A percentile compares a stretch with the other conserved stretches of the same genome.
Conservation (phyloP, 2,797 vertebrate species). For the Pipistrellus nathusii region DNA sequence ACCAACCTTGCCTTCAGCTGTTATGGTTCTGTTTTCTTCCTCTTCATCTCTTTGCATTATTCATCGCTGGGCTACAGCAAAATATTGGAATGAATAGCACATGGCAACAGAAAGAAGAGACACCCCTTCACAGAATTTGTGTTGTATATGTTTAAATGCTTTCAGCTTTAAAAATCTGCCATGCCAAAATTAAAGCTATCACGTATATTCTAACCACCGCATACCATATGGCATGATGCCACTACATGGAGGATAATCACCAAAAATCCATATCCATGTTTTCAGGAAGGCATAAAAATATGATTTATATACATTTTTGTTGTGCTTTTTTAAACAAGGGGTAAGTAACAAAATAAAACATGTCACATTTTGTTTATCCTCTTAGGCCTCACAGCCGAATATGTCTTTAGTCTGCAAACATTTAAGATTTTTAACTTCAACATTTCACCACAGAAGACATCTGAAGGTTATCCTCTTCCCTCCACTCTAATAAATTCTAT, state of each 20-base stretch:
- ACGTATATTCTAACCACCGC: constrained; percentile 76
- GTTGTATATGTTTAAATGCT: constrained; percentile 82
- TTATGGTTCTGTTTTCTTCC: neutral
- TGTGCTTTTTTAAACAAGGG: constrained; percentile 86
- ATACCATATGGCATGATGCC: constrained; percentile 65
- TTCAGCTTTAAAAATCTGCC: constrained; percentile 82
- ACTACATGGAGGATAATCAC: constrained; percentile 75
- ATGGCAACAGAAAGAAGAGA: constrained; percentile 78
- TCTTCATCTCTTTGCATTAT: constrained; percentile 58
- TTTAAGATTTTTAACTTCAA: constrained; percentile 94
- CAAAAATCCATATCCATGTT: constrained; percentile 77
- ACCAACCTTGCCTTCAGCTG: constrained; percentile 4
- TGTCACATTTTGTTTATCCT: constrained; percentile 89
- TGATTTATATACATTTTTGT: constrained; percentile 88
- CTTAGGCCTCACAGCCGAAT: constrained; percentile 84
- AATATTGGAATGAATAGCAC: constrained; percentile 75
- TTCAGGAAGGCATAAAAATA: constrained; percentile 85
- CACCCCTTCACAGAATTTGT: constrained; percentile 78
- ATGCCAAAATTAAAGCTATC: constrained; percentile 84
- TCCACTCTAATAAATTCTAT: constrained; percentile 89
- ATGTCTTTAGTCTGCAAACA: constrained; percentile 92
- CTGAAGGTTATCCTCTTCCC: constrained; percentile 92
- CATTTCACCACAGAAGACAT: constrained; percentile 93
- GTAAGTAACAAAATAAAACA: constrained; percentile 90
- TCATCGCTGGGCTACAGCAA: constrained; percentile 68